A percentile compares a stretch with the other conserved stretches of the same genome.
Conservation (phyloP, 2,797 vertebrate species). For the Smutsia gigantea region DNA sequence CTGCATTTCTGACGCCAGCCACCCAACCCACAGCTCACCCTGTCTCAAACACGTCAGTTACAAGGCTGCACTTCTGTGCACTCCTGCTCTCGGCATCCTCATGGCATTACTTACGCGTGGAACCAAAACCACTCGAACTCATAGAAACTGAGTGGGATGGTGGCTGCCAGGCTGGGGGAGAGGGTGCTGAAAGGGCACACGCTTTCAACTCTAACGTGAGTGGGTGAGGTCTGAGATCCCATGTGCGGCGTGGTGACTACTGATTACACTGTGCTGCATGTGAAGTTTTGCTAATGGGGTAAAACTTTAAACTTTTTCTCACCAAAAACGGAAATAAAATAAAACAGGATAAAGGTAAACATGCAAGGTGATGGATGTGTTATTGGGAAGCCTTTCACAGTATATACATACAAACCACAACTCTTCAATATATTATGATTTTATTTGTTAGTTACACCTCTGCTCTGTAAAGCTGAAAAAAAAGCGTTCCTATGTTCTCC, state of each 20-base stretch:
- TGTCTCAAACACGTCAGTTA: not conserved
- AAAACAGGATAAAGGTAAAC: not conserved
- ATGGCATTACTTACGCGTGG: not conserved
- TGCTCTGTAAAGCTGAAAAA: not conserved
- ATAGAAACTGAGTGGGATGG: not conserved
- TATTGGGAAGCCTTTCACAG: not conserved
- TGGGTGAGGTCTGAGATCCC: not conserved
- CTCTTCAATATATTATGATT: not conserved
- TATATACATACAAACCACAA: not conserved
- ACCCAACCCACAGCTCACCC: not conserved
- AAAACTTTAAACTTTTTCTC: not conserved
- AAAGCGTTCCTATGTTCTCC: not conserved
- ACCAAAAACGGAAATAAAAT: not conserved
- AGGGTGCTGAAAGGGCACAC: not conserved
- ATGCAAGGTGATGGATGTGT: not conserved
- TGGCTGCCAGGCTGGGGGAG: not conserved
- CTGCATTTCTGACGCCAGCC: not conserved
- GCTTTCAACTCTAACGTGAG: not conserved
- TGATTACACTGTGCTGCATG: not conserved
- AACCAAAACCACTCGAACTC: not conserved
- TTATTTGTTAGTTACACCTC: not conserved
- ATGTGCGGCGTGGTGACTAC: not conserved
- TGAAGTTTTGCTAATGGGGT: not conserved
- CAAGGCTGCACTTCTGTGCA: not conserved
- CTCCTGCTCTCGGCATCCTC: too few species aligned